Base-by-base conservation (phyloP, 2,888 invertebrate genomes). In the Sepiola atlantica region DNA sequence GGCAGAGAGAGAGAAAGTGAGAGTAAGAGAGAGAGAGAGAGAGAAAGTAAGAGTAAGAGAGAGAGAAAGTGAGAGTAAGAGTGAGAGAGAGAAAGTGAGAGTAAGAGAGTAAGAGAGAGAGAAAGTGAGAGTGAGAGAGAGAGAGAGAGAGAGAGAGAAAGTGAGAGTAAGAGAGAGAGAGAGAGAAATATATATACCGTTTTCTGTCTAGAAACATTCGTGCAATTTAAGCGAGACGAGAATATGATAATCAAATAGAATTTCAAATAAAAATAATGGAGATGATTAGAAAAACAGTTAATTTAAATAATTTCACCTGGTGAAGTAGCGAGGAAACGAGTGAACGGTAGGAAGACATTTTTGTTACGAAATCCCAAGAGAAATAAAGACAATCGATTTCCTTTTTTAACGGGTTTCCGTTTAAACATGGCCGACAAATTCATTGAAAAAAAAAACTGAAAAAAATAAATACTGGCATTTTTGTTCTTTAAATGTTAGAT, bases 241-340 rank as follows among this genome's bases (percentile, higher is more conserved):
- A 77, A n/a, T 77, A 77, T 77, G n/a, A n/a, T 77, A 77, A 77
- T 77, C 77, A 18, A 77, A 77, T n/a, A 77, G 32, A 77, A 77
- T 77, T 77, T 77, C 14, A 77, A 77, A 77, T 77, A n/a, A 77
- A 77, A 77, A 77, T 77, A 77, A 77, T 77, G 77, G 77, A 6
- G 77, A 77, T 77, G 77, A 77, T 77, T 77, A 77, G 77, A n/a
- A 77, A 77, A 77, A 77, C 77, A 77, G n/a, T 77, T 77, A 77
- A n/a, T 77, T 77, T n/a, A 77, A 77, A 77, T 77, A 77, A 77
- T 77, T 77, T n/a, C 77, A 77, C 77, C 77, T 77, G 77, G n/a
- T n/a, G 16, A 77, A n/a, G n/a, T 8, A 45, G 8, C n/a, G n/a
- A n/a, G n/a, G n/a, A 77, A 77, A 77, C 21, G 77, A 77, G n/a